Percentiles rank a stretch among this genome's conserved stretches.
Conservation (phyloP, 2,797 vertebrate species). For the Lepus townsendii region DNA sequence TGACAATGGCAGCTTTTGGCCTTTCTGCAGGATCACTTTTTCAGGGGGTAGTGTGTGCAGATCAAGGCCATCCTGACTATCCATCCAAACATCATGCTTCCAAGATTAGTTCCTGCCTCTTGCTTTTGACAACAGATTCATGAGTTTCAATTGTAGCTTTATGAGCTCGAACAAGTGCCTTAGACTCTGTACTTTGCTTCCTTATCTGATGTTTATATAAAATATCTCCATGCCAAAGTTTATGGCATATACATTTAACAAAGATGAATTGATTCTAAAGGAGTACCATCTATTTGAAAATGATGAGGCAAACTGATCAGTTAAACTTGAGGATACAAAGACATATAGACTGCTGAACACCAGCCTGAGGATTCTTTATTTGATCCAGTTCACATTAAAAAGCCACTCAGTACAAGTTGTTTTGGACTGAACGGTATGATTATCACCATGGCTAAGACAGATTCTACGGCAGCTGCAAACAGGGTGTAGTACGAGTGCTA, state of each 20-base stretch:
- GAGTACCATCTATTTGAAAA: not conserved
- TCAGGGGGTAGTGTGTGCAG: not conserved
- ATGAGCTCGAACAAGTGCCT: not conserved
- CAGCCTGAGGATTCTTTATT: not conserved
- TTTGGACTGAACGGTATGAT: not conserved
- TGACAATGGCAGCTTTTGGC: not conserved
- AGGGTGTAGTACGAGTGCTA: not conserved
- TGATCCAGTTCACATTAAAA: not conserved
- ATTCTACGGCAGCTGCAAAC: not conserved
- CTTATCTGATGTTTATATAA: not conserved
- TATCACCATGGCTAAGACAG: not conserved
- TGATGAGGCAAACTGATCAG: not conserved
- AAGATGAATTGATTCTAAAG: not conserved
- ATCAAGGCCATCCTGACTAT: not conserved
- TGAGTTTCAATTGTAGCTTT: slow-evolving; percentile 9
- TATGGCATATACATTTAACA: not conserved
- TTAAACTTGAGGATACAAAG: not conserved
- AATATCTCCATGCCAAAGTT: slow-evolving; percentile 2
- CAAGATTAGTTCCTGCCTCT: not conserved
- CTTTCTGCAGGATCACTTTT: not conserved
- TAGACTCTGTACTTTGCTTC: not conserved
- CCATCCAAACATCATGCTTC: not conserved
- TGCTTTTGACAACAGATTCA: not conserved
- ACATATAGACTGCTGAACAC: not conserved
- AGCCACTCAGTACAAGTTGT: not conserved